A percentile compares a stretch with the other conserved stretches of the same genome.
Conservation (phyloP, 2,888 invertebrate genomes). For the Cryptocephalus primarius region DNA sequence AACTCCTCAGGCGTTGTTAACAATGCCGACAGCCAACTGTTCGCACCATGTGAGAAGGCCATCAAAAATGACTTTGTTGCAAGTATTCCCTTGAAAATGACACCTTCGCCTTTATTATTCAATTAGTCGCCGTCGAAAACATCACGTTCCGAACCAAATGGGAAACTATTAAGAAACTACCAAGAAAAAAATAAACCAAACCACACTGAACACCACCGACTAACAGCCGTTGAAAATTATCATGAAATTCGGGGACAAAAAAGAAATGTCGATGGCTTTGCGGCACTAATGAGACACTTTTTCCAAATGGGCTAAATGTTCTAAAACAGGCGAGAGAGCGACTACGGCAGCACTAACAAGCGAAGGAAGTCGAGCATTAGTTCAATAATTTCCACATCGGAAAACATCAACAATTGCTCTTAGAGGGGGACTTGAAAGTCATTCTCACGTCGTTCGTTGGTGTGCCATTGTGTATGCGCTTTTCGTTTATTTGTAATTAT, state of each 20-base stretch:
- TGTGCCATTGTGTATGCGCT: slow-evolving; percentile 3
- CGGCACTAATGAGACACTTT: slow-evolving; percentile 3
- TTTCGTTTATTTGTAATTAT: neutral
- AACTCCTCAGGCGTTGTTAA: no score
- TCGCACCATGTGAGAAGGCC: no score
- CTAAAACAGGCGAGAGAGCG: slow-evolving; percentile 8
- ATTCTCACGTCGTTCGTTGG: slow-evolving; percentile 14
- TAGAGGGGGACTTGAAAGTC: slow-evolving; percentile 13
- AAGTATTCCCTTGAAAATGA: neutral
- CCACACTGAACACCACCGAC: neutral
- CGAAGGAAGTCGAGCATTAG: slow-evolving; percentile 28
- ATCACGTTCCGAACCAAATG: slow-evolving; percentile 2
- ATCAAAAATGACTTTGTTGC: no score
- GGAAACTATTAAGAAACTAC: slow-evolving; percentile 2
- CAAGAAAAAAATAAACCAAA: neutral
- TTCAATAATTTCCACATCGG: slow-evolving; percentile 25
- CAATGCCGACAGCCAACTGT: no score
- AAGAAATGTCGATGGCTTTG: neutral
- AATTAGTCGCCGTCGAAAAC: slow-evolving; percentile 1
- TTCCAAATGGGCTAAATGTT: slow-evolving; percentile 5
- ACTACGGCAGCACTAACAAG: slow-evolving; percentile 18
- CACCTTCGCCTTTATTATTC: neutral
- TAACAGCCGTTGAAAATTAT: slow-evolving; percentile 2
- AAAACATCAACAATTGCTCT: slow-evolving; percentile 11
- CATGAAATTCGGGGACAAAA: neutral